phyloP scores from a whole-genome alignment of 2,113 vertebrate genomes.

The Azemiops feae region DNA sequence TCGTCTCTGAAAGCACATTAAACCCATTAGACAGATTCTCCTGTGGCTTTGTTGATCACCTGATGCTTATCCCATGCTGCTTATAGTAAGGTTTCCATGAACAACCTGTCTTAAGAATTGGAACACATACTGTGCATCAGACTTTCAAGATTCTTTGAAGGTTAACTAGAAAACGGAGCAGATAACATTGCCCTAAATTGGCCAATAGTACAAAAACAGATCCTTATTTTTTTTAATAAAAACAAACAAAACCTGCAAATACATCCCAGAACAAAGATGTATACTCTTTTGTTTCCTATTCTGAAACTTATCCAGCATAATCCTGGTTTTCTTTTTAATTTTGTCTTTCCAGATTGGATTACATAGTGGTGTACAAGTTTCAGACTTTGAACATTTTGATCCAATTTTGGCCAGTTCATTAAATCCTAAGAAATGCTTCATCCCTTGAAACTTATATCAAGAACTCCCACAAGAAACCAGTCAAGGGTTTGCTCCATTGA shows the following conservation, averaged over 20 bases:
- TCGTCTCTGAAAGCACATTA: neutral
- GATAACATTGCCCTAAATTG: neutral
- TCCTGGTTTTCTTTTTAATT: constrained; percentile 35
- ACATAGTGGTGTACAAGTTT: constrained; percentile 34
- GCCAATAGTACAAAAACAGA: constrained; percentile 19
- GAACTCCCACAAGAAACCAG: constrained; percentile 78
- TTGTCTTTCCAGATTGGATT: constrained; percentile 55
- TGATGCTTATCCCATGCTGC: neutral
- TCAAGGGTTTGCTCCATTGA: constrained; percentile 74
- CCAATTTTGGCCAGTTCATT: constrained; percentile 59
- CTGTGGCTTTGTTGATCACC: neutral
- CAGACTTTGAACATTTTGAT: constrained; percentile 20
- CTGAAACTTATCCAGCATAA: constrained; percentile 47
- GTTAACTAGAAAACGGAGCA: too few relatives aligned
- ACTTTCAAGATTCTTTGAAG: neutral
- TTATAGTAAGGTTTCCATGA: neutral
- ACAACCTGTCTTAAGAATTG: neutral
- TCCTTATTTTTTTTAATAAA: neutral
- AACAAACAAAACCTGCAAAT: neutral
- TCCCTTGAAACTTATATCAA: constrained; percentile 76
- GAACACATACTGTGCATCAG: neutral
- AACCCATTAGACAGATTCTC: neutral
- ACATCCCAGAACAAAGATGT: neutral
- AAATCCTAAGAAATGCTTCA: constrained; percentile 52
- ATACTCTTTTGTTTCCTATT: constrained; percentile 29